phyloP scores from a whole-genome alignment of 2,113 vertebrate genomes.

The Tragelaphus imberbis region DNA sequence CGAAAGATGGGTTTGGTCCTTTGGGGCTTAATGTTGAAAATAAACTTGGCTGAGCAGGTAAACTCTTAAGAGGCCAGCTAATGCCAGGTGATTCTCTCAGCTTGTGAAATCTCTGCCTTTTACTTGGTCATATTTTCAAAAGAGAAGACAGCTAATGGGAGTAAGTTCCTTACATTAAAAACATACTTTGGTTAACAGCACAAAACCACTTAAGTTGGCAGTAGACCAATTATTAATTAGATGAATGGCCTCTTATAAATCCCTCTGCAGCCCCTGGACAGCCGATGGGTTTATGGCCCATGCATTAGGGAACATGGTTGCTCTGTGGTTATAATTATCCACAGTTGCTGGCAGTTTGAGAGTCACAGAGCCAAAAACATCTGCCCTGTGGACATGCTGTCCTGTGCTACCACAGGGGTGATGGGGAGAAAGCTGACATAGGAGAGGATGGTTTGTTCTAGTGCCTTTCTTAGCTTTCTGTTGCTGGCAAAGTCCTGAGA shows the following conservation, averaged over 20 bases:
- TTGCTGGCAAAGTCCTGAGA: not conserved
- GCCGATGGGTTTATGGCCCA: conserved; percentile 76
- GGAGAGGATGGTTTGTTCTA: not conserved
- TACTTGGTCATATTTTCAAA: conserved; percentile 75
- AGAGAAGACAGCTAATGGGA: conserved; percentile 79
- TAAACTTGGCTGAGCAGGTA: conserved; percentile 20
- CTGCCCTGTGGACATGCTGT: not conserved
- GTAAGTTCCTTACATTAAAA: conserved; percentile 78
- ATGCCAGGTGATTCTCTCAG: conserved; percentile 24
- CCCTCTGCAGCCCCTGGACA: conserved; percentile 74
- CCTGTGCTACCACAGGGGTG: not conserved
- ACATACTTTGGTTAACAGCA: conserved; percentile 80
- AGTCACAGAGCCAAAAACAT: not conserved
- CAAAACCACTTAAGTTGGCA: conserved; percentile 82
- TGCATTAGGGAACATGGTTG: conserved; percentile 71
- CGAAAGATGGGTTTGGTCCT: not conserved
- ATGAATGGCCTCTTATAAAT: conserved; percentile 82
- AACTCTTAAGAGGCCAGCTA: not conserved
- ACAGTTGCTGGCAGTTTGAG: not conserved
- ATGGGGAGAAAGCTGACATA: not conserved
- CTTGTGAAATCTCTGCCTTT: conserved; percentile 63
- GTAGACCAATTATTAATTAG: conserved; percentile 82
- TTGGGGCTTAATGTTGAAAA: not conserved
- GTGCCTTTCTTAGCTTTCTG: not conserved
- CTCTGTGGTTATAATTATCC: conserved; percentile 25